These are phyloP conservation scores for Yponomeuta plumbellus DNA, from an alignment of 2,888 invertebrate genomes.

Conservation along the genomic window DNA sequence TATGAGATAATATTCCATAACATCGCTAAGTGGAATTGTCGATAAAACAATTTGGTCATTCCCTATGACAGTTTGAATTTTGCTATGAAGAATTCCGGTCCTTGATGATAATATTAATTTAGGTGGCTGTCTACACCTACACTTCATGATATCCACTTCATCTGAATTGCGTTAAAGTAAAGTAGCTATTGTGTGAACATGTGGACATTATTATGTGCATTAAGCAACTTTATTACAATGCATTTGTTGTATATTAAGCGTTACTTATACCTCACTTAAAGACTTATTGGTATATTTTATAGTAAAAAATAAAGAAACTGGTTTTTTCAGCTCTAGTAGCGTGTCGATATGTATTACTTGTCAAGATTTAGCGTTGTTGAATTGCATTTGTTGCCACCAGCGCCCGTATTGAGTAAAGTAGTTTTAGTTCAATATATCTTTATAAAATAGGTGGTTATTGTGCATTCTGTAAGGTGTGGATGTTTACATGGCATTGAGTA, in stretches of 20 bases:
- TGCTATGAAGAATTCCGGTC: no score
- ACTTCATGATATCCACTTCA: no score
- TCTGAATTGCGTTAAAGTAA: not conserved
- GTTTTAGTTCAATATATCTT: slow-evolving; percentile 68
- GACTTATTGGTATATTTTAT: not conserved
- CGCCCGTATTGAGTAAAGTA: slow-evolving; percentile 50
- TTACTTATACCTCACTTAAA: not conserved
- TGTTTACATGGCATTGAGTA: slow-evolving; percentile 66
- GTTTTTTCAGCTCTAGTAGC: no score
- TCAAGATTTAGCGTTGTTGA: no score
- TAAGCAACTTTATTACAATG: no score
- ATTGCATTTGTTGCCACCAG: slow-evolving; percentile 50
- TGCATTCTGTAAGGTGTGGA: slow-evolving; percentile 63
- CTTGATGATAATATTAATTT: not conserved
- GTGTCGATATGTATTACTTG: no score
- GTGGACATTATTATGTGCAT: no score
- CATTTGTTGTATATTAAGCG: not conserved
- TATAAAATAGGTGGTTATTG: slow-evolving; percentile 63
- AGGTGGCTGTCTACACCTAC: not conserved
- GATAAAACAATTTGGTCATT: no score
- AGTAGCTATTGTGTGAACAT: not conserved
- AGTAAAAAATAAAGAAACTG: not conserved
- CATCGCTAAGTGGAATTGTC: no score
- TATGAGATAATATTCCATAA: no score
- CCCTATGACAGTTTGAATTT: no score